These are phyloP conservation scores for Monarcha castaneiventris DNA, from an alignment of 2,113 vertebrate species.

Conservation along the genomic window DNA sequence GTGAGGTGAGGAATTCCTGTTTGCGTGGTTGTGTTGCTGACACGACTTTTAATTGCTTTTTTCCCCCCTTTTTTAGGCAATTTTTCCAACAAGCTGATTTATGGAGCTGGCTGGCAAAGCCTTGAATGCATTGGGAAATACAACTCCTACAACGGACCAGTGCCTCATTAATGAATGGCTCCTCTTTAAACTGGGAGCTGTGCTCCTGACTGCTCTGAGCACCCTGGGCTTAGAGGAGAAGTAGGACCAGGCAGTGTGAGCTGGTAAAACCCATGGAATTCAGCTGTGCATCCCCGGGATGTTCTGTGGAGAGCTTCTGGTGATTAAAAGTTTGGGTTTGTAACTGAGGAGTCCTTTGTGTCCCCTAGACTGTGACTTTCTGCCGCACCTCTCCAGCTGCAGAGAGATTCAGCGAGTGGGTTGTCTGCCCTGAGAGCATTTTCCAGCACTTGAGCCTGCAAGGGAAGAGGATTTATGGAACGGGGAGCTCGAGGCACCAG, in stretches of 20 bases:
- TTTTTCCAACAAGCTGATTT: neutral
- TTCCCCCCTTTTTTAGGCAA: no score
- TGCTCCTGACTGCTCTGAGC: neutral
- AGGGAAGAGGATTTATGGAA: conserved; percentile 27
- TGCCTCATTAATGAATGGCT: neutral
- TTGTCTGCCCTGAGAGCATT: neutral
- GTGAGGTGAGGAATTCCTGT: neutral
- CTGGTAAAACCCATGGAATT: neutral
- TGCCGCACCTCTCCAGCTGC: neutral
- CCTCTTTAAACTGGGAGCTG: neutral
- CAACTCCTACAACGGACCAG: neutral
- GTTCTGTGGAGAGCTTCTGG: neutral
- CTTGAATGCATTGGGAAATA: neutral
- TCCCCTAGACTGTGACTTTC: neutral
- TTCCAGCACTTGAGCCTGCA: neutral
- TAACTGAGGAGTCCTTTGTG: neutral
- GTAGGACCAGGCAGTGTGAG: neutral
- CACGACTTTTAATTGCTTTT: neutral
- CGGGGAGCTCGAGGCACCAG: neutral
- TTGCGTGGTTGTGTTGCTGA: neutral
- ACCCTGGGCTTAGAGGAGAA: neutral
- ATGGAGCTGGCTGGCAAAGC: neutral
- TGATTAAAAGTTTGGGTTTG: neutral
- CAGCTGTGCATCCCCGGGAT: fast-evolving
- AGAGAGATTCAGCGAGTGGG: neutral